Base-by-base conservation (phyloP, 2,797 vertebrate species). In the Cryptoblepharus egeriae region DNA sequence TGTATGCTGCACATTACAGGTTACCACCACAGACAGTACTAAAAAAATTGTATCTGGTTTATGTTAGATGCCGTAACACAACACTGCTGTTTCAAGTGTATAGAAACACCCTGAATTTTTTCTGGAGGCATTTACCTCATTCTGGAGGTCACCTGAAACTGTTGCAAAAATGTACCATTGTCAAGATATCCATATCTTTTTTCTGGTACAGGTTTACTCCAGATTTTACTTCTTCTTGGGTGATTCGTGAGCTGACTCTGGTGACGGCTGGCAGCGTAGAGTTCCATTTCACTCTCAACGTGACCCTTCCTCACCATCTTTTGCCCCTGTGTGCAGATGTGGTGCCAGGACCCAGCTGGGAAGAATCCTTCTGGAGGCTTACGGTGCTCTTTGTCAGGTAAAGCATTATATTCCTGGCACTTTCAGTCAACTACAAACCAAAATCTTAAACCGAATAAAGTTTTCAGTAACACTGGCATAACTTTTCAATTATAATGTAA, bases 161-260 rank as follows among this genome's bases (percentile, higher is more conserved):
- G 39, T 42, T 9, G 39, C 39, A 42, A 42, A 42, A 42, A 42
- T 9, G 9, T 9, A 42, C 39, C 9, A 9, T 42, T 42, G 39
- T 4, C 39, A 42, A 39, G 20, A 20, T 22, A 20, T 37, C 4
- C 49, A 52, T 52, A 24, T 58, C 5, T 58, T 58, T 22, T 58
- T 58, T 24, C 22, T 58, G 57, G 57, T 58, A 22, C 89, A 99
- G 98, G 86, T 99, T 99, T 92, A 99, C 98, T 45, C 98, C 98
- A 37, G 98, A 99, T 92, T 99, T 99, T 83, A 99, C 98, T 0
- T 99, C 98, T 10, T 99, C 98, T 0, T 99, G 98, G 98, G 97
- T 99, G 81, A 99, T 99, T 84, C 95, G 98, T 52, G 98, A 99
- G 88, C 95, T 99, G 87, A 97, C 97, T 0, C 92, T 99, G 69